Evolutionary conservation across 2,888 invertebrate genomes (phyloP), one percentile per base, ranked within the genome.

Genomic region (Digitonthophagus gazella): DNA sequence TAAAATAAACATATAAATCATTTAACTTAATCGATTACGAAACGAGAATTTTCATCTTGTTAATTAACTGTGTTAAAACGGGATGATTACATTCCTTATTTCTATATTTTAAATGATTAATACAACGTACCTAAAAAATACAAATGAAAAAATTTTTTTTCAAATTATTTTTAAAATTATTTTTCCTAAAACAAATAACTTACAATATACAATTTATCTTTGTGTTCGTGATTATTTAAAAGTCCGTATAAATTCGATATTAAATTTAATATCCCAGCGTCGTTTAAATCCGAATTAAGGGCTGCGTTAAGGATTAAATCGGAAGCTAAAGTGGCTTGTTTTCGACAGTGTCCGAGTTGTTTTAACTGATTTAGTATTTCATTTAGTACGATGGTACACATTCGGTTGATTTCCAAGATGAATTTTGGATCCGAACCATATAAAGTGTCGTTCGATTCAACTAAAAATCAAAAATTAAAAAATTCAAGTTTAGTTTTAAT

Each of bases 381-480:
- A 74, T 93, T 91, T 54, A 96, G 85, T 67, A 96, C 85, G 73
- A 91, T 89, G 0, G 89, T 87, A 72, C 91, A 90, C 79, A 94
- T 89, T 78, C 88, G 89, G 77, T 93, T 90, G 1, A 97, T 86
- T 81, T 94, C 93, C 1, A 85, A 84, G 65, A 96, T 84, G 80
- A 95, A 97, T 82, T 95, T 94, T 11, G 90, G 87, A 83, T 97
- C 96, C 8, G 91, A 90, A 4, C 97, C 97, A 80, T 97, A 98
- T 56, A 98, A 84, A 69, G 91, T 88, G 82, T 98, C 97, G 80
- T 98, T 98, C 2, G 97, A 96, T 78, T 97, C 91, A 71, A 97
- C 95, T 90, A 75, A 77, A n/a, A 84, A 84, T 20, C 15, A 57
- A 68, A 8, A 14, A 19, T 19, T n/a, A 6, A 58, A 5, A n/a